Evolutionary conservation across 2,888 invertebrate species (phyloP).

Genomic region (Caenorhabditis drosophilae): DNA sequence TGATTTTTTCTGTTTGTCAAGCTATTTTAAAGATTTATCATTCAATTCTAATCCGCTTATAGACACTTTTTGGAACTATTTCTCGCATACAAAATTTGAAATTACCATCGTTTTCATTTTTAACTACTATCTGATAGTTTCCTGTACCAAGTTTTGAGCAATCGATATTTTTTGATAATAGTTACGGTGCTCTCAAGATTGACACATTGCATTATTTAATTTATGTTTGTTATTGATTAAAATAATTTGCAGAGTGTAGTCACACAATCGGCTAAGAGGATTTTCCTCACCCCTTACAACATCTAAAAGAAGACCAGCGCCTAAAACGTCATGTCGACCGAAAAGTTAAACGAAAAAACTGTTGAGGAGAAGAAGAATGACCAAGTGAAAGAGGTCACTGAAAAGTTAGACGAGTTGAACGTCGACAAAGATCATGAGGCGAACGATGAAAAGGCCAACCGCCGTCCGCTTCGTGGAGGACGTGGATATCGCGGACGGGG

Average conservation of each 20-base stretch:
- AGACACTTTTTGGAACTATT: no score
- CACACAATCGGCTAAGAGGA: constrained; percentile 41
- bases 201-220: no score
- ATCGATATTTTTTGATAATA: no score
- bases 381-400: constrained; percentile 35
- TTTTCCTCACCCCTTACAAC: constrained; percentile 40
- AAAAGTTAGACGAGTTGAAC: constrained; percentile 40
- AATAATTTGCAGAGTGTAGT: constrained; percentile 41
- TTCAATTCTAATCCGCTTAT: no score
- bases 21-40: no score
- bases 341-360: constrained; percentile 19
- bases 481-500: constrained; percentile 25
- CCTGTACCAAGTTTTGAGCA: no score
- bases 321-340: constrained; percentile 35
- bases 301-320: constrained; percentile 32
- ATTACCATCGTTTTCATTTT: no score
- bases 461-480: constrained; percentile 11
- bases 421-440: constrained; percentile 41
- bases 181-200: no score
- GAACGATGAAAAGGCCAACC: constrained; percentile 18
- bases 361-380: constrained; percentile 21
- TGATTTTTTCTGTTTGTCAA: no score
- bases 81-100: no score
- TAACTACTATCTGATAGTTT: no score
- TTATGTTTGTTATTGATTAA: no score